These are phyloP conservation scores for Erebia palarica DNA, from an alignment of 2,888 invertebrate species.

Conservation along the genomic window DNA sequence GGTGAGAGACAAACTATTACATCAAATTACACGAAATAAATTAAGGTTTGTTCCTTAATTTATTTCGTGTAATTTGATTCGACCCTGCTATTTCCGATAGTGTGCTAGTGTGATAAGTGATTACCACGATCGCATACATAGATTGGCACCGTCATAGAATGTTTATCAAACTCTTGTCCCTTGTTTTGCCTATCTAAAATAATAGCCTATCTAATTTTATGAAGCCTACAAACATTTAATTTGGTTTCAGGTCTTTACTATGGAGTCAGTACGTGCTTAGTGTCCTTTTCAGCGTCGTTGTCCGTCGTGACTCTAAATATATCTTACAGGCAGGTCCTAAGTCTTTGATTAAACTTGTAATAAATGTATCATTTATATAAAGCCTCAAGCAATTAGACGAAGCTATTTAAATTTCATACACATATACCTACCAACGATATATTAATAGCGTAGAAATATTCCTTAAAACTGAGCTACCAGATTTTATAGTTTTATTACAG, in stretches of 20 bases:
- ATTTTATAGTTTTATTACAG: too few relatives aligned
- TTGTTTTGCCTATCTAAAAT: conserved; percentile 11
- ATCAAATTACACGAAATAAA: neutral
- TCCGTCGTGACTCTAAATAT: conserved; percentile 93
- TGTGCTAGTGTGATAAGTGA: conserved; percentile 7
- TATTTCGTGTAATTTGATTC: too few relatives aligned
- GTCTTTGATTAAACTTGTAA: conserved; percentile 23
- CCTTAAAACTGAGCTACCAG: too few relatives aligned
- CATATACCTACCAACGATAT: too few relatives aligned
- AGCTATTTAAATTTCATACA: too few relatives aligned
- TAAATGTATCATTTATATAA: neutral
- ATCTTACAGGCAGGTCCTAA: conserved; percentile 85
- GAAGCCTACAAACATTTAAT: conserved; percentile 19
- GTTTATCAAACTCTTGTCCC: conserved; percentile 15
- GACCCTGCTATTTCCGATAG: neutral
- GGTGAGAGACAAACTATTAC: neutral
- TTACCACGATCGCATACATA: too few relatives aligned
- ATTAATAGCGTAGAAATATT: too few relatives aligned
- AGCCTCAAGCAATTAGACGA: too few relatives aligned
- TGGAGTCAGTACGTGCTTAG: conserved; percentile 91
- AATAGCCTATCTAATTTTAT: conserved; percentile 18
- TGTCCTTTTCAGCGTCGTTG: conserved; percentile 90
- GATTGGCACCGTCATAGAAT: neutral
- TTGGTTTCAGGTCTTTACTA: conserved; percentile 87
- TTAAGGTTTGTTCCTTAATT: too few relatives aligned